Evolutionary conservation across 2,113 vertebrate species (phyloP).

Genomic region (Otolemur garnettii): DNA sequence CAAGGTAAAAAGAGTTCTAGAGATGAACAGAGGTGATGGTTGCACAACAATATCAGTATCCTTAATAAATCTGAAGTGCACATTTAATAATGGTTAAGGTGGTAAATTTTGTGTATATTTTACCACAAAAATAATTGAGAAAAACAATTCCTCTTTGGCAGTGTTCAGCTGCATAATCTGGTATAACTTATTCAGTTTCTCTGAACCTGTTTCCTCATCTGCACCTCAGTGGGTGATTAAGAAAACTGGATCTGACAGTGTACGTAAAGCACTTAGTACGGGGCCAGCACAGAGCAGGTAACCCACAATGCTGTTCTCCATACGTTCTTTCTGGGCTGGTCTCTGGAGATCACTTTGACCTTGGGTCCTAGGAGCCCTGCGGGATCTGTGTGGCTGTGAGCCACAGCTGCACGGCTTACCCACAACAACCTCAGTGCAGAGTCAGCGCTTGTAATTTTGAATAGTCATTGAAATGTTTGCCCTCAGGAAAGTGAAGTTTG

Average conservation of each 20-base stretch:
- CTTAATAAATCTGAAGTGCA: background rate
- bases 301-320: background rate
- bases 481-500: conserved; percentile 11
- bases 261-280: background rate
- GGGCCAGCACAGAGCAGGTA: background rate
- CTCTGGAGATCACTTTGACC: background rate
- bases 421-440: background rate
- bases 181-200: background rate
- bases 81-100: background rate
- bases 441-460: background rate
- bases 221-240: background rate
- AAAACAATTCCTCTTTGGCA: background rate
- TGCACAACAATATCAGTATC: background rate
- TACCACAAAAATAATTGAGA: background rate
- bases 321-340: background rate
- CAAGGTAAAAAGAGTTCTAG: background rate
- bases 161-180: background rate
- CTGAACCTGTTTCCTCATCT: background rate
- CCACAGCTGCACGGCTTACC: background rate
- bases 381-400: background rate
- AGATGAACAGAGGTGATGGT: too few relatives aligned
- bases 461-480: background rate
- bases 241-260: background rate
- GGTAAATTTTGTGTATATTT: background rate
- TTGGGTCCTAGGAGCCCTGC: background rate